Conservation (phyloP, 1,140 invertebrate species). For the Liolophura sinensis region DNA sequence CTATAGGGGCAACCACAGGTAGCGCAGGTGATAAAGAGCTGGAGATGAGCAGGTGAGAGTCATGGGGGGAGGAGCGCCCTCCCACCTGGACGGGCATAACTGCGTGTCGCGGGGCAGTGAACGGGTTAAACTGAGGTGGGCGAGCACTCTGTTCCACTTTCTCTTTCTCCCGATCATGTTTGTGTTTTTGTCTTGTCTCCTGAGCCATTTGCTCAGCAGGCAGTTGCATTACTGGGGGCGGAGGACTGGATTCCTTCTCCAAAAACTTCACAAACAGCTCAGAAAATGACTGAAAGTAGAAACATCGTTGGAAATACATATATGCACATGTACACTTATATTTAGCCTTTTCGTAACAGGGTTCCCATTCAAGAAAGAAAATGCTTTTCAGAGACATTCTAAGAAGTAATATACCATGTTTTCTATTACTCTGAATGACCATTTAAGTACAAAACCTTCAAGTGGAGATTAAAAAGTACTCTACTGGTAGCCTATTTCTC, state of each 20-base stretch:
- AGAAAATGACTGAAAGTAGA: slow-evolving; percentile 68
- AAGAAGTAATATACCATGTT: too few species aligned
- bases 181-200: slow-evolving; percentile 41
- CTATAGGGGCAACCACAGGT: slow-evolving; percentile 22
- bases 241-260: slow-evolving; percentile 80
- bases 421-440: too few species aligned
- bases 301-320: slow-evolving; percentile 6
- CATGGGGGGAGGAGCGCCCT: neutral
- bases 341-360: too few species aligned
- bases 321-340: too few species aligned
- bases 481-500: too few species aligned
- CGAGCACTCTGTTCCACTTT: slow-evolving; percentile 13
- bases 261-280: slow-evolving; percentile 89
- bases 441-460: too few species aligned
- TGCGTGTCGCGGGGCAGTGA: slow-evolving; percentile 51
- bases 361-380: too few species aligned
- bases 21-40: slow-evolving; percentile 21
- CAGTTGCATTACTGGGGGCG: slow-evolving; percentile 65
- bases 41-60: slow-evolving; percentile 18
- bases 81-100: slow-evolving; percentile 29
- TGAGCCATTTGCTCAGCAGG: slow-evolving; percentile 63
- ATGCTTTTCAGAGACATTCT: too few species aligned
- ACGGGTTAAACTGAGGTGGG: slow-evolving; percentile 47
- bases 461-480: too few species aligned
- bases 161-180: slow-evolving; percentile 18